Percentiles rank a stretch among this genome's conserved stretches.
These are phyloP conservation scores for Carlito syrichta DNA, from an alignment of 2,113 vertebrate species.

Conservation along the genomic window DNA sequence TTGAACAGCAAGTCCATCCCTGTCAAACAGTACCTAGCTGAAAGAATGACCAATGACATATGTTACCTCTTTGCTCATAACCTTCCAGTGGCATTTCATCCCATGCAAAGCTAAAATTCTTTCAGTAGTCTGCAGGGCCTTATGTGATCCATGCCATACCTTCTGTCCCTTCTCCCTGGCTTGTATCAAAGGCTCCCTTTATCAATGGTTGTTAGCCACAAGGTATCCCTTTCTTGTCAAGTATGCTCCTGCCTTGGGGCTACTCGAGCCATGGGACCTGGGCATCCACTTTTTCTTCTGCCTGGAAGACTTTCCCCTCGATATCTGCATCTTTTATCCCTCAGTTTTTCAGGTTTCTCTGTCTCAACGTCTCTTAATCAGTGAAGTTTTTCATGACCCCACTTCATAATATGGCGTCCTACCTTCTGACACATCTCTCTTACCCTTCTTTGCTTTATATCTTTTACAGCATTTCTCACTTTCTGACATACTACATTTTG, in stretches of 20 bases:
- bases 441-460: neutral
- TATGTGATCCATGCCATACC: neutral
- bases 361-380: neutral
- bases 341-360: neutral
- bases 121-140: neutral
- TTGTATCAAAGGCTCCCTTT: no score
- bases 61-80: neutral
- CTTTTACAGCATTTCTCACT: neutral
- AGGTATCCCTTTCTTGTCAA: neutral
- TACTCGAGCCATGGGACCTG: neutral
- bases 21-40: neutral
- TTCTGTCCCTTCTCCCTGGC: neutral
- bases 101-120: neutral
- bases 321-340: neutral
- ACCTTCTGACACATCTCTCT: neutral
- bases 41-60: neutral
- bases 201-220: neutral
- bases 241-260: no score
- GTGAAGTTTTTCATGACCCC: neutral
- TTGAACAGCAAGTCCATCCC: neutral
- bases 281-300: neutral
- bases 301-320: neutral
- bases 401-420: neutral
- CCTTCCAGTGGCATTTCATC: neutral
- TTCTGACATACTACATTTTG: neutral